Evolutionary conservation across 2,888 invertebrate species (phyloP).

Genomic region (Noctua fimbriata): DNA sequence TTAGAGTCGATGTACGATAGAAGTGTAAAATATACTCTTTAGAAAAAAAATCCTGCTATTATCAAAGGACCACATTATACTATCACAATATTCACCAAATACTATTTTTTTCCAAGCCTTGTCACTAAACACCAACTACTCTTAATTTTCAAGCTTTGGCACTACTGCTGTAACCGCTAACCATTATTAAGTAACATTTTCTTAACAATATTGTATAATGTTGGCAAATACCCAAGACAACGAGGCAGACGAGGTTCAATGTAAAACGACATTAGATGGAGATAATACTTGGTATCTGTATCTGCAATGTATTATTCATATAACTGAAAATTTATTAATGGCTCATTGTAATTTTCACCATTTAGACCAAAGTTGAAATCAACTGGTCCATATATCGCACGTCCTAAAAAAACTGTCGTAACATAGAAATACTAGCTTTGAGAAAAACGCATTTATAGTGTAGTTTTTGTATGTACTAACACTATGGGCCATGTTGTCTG

Average conservation of each 20-base stretch:
- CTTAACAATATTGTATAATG: slow-evolving; percentile 12
- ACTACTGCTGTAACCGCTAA: neutral
- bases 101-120: neutral
- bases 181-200: slow-evolving; percentile 11
- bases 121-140: neutral
- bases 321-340: neutral
- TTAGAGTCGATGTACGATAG: neutral
- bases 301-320: neutral
- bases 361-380: neutral
- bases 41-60: neutral
- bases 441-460: neutral
- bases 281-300: neutral
- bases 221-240: slow-evolving; percentile 17
- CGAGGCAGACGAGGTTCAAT: neutral
- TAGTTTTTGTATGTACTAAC: no score
- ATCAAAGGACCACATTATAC: neutral
- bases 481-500: no score
- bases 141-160: neutral
- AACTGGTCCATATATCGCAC: neutral
- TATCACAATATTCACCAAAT: neutral
- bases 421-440: neutral
- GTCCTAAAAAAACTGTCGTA: neutral
- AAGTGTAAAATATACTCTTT: no score
- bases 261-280: neutral
- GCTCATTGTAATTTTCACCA: neutral